These are phyloP conservation scores for Paraescarpia echinospica DNA, from an alignment of 1,140 invertebrate genomes.

Conservation along the genomic window DNA sequence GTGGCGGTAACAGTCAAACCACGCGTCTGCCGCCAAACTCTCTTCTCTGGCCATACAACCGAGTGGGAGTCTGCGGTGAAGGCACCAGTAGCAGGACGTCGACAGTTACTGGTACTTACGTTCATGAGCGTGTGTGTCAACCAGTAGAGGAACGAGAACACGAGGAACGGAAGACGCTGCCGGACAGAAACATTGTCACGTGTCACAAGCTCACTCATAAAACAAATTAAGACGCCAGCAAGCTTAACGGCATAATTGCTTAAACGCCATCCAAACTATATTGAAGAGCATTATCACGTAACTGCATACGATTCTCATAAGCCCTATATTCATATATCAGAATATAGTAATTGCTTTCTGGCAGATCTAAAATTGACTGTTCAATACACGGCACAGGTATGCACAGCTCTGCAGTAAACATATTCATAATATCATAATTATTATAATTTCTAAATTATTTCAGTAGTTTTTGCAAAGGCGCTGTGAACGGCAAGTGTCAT, in stretches of 20 bases:
- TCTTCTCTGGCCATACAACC: too few relatives aligned
- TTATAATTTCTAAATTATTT: not conserved
- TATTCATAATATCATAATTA: not conserved
- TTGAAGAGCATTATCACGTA: too few relatives aligned
- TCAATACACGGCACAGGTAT: conserved; percentile 7
- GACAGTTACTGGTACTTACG: conserved; percentile 16
- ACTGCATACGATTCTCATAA: too few relatives aligned
- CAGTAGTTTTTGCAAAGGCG: not conserved
- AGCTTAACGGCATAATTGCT: too few relatives aligned
- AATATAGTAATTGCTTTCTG: too few relatives aligned
- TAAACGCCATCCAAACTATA: too few relatives aligned
- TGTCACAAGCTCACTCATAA: not conserved
- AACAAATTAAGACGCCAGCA: not conserved
- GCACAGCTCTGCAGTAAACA: not conserved
- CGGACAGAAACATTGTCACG: not conserved
- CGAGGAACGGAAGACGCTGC: conserved; percentile 28
- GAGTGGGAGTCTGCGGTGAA: too few relatives aligned
- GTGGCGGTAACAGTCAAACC: not conserved
- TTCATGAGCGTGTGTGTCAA: conserved; percentile 27
- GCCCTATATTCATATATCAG: too few relatives aligned
- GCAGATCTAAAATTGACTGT: too few relatives aligned
- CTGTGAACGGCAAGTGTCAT: not conserved
- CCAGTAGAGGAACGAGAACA: conserved; percentile 32
- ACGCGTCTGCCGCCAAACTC: too few relatives aligned
- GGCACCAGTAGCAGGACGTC: not conserved